Evolutionary conservation across 2,113 vertebrate genomes (phyloP), one percentile per base, ranked within the genome.

Genomic region (Anguilla japonica): DNA sequence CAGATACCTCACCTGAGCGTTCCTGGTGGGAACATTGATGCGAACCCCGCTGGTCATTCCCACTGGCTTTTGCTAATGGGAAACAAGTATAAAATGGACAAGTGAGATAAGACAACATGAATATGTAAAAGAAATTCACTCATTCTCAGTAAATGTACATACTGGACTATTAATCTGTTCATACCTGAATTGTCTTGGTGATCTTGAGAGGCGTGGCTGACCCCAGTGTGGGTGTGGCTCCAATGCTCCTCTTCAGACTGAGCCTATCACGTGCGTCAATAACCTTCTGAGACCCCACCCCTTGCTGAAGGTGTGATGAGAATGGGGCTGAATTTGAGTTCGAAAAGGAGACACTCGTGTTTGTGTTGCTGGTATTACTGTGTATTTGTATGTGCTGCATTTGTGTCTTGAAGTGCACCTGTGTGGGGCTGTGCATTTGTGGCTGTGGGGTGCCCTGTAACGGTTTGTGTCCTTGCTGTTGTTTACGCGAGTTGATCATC

Each of bases 121-220:
- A 53, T 7, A 46, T 46, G 43, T 46, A 46, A 46, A 53, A 53
- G 13, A 14, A 11, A 53, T n/a, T 22, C 22, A 43, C 22, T 13
- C 79, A 29, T 79, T 39, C 34, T 81, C 40, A 43, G 18, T 41
- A 79, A 34, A 34, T 39, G 0, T 3, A 1, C 75, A 11, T 41
- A 20, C 20, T 20, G 79, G 79, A 41, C 26, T 40, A 41, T 26
- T 81, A 26, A 83, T 85, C 2, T 50, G 14, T 29, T 15, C 91
- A 89, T 91, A 98, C 98, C 96, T 99, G 98, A 88, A 99, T 98
- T 84, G 98, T 99, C 95, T 99, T 99, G 87, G 98, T 99, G 93
- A 99, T 98, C 91, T 99, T 99, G 87, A 99, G 9, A 0, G 96
- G 94, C 20, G 96, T 95, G 57, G 93, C 91, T 0, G 93, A 90